A percentile compares a stretch with the other conserved stretches of the same genome.
phyloP scores from a whole-genome alignment of 2,888 invertebrate species.

The Leptura quadrifasciata region DNA sequence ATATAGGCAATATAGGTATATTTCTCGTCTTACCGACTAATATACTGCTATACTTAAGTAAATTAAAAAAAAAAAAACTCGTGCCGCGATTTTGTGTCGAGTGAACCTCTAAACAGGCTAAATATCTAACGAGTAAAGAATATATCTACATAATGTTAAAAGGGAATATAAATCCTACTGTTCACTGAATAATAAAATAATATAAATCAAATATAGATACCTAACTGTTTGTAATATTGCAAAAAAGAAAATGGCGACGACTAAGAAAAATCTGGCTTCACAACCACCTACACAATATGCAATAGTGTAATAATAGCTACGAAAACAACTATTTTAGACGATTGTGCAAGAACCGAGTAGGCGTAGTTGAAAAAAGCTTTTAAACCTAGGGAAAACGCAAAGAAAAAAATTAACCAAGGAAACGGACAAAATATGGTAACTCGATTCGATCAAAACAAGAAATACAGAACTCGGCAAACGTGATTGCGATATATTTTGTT shows the following conservation, averaged over 20 bases:
- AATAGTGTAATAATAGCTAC: conserved; percentile 43
- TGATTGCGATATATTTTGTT: conserved; percentile 15
- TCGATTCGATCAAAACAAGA: neutral
- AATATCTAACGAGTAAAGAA: no score
- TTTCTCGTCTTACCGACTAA: no score
- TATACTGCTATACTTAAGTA: no score
- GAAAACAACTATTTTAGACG: conserved; percentile 52
- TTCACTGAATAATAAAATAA: neutral
- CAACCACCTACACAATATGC: conserved; percentile 50
- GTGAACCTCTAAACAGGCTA: neutral
- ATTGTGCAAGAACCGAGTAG: conserved; percentile 52
- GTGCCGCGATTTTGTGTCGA: neutral
- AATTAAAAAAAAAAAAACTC: no score
- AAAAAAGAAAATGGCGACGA: conserved; percentile 4
- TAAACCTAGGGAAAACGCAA: neutral
- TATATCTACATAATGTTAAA: no score
- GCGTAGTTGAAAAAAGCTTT: conserved; percentile 34
- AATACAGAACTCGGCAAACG: neutral
- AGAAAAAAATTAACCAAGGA: neutral
- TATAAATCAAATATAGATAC: no score
- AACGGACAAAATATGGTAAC: conserved; percentile 1
- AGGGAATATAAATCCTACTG: neutral
- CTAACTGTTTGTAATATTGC: no score
- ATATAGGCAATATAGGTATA: no score
- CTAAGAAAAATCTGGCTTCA: conserved; percentile 19